Conservation (phyloP, 2,797 vertebrate species). For the Epinephelus awoara region DNA sequence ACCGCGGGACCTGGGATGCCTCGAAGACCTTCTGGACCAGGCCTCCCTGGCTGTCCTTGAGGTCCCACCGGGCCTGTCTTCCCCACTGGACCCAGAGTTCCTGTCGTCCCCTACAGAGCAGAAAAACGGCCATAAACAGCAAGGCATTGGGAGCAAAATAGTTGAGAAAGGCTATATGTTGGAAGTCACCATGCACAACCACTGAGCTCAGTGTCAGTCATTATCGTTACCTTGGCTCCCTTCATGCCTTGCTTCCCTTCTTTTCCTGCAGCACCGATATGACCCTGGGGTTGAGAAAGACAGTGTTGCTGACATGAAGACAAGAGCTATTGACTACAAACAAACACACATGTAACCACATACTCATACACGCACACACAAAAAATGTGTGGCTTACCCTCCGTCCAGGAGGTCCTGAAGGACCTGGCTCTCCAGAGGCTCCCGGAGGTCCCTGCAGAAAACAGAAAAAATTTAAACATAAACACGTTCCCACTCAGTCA, state of each 20-base stretch:
- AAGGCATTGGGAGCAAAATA: neutral
- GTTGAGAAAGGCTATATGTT: neutral
- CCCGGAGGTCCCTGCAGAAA: conserved; percentile 88
- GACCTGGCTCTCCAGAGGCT: conserved; percentile 92
- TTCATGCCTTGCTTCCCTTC: conserved; percentile 91
- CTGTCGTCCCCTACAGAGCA: conserved; percentile 85
- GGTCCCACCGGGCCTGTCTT: conserved; percentile 90
- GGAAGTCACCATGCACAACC: neutral
- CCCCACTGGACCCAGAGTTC: conserved; percentile 86
- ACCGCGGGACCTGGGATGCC: conserved; percentile 94
- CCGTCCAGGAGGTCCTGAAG: conserved; percentile 91
- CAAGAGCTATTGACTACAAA: neutral
- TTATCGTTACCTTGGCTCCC: conserved; percentile 87
- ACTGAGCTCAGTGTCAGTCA: neutral
- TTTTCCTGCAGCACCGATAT: conserved; percentile 83
- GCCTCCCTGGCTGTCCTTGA: conserved; percentile 89
- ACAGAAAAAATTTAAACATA: conserved; percentile 5
- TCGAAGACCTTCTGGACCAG: conserved; percentile 89
- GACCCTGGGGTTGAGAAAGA: conserved; percentile 81
- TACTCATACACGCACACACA: neutral
- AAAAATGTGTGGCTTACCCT: conserved; percentile 83
- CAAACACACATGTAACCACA: conserved; percentile 2
- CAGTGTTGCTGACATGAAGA: neutral
- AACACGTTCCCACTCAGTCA: conserved; percentile 3
- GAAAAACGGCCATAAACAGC: neutral